phyloP scores from a whole-genome alignment of 1,140 invertebrate genomes.

The Drosophila pachea region DNA sequence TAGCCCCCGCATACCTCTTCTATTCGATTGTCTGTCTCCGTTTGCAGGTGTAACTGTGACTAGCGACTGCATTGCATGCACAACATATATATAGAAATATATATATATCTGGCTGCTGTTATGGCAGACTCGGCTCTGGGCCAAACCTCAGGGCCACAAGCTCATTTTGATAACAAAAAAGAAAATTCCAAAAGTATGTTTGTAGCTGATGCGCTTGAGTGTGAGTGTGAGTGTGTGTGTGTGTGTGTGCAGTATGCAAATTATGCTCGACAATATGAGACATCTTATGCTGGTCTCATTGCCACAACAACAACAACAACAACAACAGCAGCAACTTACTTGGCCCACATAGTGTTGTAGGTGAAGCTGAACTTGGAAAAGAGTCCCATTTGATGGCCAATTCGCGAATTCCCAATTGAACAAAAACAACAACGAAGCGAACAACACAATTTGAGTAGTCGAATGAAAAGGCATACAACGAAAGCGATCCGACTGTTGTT shows the following conservation, averaged over 20 bases:
- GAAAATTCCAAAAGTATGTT: constrained; percentile 11
- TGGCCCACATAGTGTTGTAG: constrained; percentile 62
- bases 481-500: constrained; percentile 42
- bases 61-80: too few species aligned
- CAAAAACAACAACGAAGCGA: neutral
- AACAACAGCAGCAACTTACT: constrained; percentile 44
- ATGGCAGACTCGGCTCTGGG: too few species aligned
- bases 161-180: constrained; percentile 3
- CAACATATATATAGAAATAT: too few species aligned
- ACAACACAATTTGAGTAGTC: too few species aligned
- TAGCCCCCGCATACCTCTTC: too few species aligned
- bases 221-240: neutral
- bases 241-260: neutral
- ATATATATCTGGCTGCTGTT: too few species aligned
- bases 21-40: too few species aligned
- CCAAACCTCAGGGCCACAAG: neutral
- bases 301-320: constrained; percentile 1
- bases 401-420: constrained; percentile 56
- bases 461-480: constrained; percentile 14
- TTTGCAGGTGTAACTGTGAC: too few species aligned
- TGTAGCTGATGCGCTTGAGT: neutral
- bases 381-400: constrained; percentile 57
- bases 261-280: constrained; percentile 13
- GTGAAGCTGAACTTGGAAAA: constrained; percentile 69
- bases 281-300: constrained; percentile 4